A percentile compares a stretch with the other conserved stretches of the same genome.
These are phyloP conservation scores for Ectropis grisescens DNA, from an alignment of 1,140 invertebrate genomes.

Conservation along the genomic window DNA sequence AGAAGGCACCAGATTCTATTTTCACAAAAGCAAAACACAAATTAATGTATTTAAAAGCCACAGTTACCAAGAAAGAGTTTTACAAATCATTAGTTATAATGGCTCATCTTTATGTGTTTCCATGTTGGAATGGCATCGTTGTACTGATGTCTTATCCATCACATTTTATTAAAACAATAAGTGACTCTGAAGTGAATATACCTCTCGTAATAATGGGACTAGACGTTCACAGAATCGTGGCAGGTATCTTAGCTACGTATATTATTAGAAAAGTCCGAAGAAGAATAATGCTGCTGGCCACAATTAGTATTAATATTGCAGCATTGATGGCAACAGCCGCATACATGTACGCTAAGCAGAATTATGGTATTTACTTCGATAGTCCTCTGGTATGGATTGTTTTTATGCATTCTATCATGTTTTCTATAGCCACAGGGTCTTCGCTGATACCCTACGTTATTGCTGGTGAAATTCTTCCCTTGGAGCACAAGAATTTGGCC, in stretches of 20 bases:
- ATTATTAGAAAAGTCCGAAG: constrained; percentile 11
- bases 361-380: constrained; percentile 5
- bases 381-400: constrained; percentile 6
- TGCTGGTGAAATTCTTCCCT: constrained; percentile 13
- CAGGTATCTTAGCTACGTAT: constrained; percentile 12
- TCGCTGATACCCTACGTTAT: constrained; percentile 5
- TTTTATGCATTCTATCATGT: constrained; percentile 10
- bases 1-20: constrained; percentile 14
- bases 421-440: neutral
- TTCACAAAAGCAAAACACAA: constrained; percentile 1
- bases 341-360: constrained; percentile 5
- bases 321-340: constrained; percentile 5
- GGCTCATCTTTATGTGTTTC: constrained; percentile 8
- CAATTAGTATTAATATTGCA: constrained; percentile 4
- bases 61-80: constrained; percentile 15
- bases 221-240: constrained; percentile 24
- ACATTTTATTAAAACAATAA: constrained; percentile 1
- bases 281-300: constrained; percentile 8
- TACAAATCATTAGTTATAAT: constrained; percentile 15
- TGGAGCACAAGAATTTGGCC: constrained; percentile 10
- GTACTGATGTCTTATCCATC: constrained; percentile 2
- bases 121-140: constrained; percentile 7
- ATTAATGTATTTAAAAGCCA: constrained; percentile 11
- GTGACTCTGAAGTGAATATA: constrained; percentile 3
- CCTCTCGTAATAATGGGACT: constrained; percentile 19